Evolutionary conservation across 2,888 invertebrate genomes (phyloP), one percentile per base, ranked within the genome.

Genomic region (Ophion slaviceki): DNA sequence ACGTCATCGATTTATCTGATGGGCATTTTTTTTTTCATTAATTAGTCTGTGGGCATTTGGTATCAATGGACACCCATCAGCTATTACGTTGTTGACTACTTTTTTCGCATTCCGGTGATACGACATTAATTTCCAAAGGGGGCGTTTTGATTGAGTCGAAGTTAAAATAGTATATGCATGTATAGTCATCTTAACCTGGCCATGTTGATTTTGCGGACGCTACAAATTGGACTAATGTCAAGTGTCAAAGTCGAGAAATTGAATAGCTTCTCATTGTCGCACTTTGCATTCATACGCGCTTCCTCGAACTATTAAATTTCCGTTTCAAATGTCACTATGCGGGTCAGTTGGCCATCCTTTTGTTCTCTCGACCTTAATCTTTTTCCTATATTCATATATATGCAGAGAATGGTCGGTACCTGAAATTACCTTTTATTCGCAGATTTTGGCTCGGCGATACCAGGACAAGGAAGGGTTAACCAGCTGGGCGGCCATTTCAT

Each of bases 401-500:
- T 40, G 1, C 40, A 40, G 24, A 61, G 61, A n/a, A 20, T 17
- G 61, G 20, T 59, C 24, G 45, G 14, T 53, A 53, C 53, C 53
- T 53, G 11, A 11, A 17, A n/a, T 28, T 66, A 32, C n/a, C 0
- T 64, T 20, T 28, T 20, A 8, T 59, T 87, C 89, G 32, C 86
- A 93, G 93, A 93, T 87, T 89, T 93, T 66, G 91, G 93, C 82
- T 93, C 93, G 45, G 77, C 66, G 66, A 93, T 93, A 90, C 93
- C 95, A 96, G 99, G 98, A 89, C 98, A 99, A 95, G 99, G 99
- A 75, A 96, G 99, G 79, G 98, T 99, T 71, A 99, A 99, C 95
- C 99, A 99, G 94, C 95, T 99, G 68, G 99, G 99, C n/a, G 99
- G 99, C 32, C 97, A 99, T 47, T 99, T 99, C 94, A 99, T 99